Conservation (phyloP, 2,797 vertebrate genomes). For the Sardinella longiceps region DNA sequence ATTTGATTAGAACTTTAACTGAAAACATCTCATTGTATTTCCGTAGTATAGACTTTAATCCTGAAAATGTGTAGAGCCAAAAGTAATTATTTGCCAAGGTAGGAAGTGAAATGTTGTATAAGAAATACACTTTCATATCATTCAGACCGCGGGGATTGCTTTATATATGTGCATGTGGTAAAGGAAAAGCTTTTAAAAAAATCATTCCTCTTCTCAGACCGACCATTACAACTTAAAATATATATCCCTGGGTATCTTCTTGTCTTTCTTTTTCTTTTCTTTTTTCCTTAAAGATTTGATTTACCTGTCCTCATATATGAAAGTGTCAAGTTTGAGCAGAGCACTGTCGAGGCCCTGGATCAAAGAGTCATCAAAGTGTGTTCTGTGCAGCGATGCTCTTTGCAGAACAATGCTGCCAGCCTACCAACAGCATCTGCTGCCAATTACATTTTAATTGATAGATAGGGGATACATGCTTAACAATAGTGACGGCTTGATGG, state of each 20-base stretch:
- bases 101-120: background rate
- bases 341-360: background rate
- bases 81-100: background rate
- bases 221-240: background rate
- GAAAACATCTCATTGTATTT: background rate
- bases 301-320: background rate
- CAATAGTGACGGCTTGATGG: conserved; percentile 70
- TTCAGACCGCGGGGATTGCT: background rate
- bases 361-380: background rate
- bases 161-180: too few species aligned
- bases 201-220: background rate
- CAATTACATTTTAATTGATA: conserved; percentile 73
- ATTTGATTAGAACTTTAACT: background rate
- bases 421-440: conserved; percentile 54
- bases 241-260: background rate
- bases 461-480: conserved; percentile 63
- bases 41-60: background rate
- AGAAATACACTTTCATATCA: background rate
- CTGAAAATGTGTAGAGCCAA: background rate
- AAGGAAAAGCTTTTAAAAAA: too few species aligned
- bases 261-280: background rate
- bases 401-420: background rate
- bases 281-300: background rate
- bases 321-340: background rate
- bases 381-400: background rate